These are phyloP conservation scores for Callorhinus ursinus DNA, from an alignment of 2,113 vertebrate genomes.

Conservation along the genomic window DNA sequence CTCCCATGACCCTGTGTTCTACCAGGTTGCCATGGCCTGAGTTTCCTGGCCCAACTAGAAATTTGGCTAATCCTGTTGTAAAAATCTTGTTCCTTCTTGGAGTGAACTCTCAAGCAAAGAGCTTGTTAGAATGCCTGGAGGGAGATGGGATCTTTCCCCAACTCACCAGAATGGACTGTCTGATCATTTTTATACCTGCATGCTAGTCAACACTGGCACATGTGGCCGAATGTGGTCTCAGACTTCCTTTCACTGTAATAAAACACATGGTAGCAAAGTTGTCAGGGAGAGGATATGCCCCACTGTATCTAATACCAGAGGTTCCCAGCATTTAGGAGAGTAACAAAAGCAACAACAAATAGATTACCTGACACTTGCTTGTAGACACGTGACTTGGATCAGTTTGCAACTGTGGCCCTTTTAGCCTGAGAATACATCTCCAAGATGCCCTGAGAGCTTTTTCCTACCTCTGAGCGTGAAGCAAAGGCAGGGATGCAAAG, in stretches of 20 bases:
- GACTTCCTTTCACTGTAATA: not conserved
- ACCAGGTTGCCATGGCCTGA: not conserved
- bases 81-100: not conserved
- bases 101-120: not conserved
- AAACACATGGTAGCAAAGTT: not conserved
- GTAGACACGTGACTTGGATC: not conserved
- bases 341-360: not conserved
- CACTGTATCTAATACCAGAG: not conserved
- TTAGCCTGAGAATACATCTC: not conserved
- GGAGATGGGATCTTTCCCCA: not conserved
- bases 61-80: not conserved
- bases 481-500: not conserved
- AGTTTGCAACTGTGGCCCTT: not conserved
- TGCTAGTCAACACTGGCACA: not conserved
- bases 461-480: not conserved
- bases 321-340: not conserved
- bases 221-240: not conserved
- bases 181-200: not conserved
- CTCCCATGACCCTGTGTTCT: not conserved
- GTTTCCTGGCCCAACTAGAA: not conserved
- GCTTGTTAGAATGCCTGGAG: not conserved
- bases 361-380: not conserved
- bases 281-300: not conserved
- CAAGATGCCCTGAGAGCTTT: not conserved
- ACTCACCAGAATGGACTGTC: not conserved